Percentiles rank a stretch among this genome's conserved stretches.
phyloP scores from a whole-genome alignment of 1,140 invertebrate genomes.

The Vanessa tameamea region DNA sequence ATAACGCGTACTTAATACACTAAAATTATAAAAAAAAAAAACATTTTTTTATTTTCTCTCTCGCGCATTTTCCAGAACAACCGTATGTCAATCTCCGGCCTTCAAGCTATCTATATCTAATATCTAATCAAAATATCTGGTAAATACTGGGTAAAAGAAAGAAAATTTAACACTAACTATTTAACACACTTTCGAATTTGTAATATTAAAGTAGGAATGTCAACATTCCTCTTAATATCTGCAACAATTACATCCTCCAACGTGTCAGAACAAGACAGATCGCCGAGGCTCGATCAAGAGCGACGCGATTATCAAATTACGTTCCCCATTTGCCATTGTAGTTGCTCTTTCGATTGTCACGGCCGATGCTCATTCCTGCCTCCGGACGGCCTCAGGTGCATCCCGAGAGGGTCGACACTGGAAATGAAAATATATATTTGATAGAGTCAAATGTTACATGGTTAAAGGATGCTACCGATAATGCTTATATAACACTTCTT shows the following conservation, averaged over 20 bases:
- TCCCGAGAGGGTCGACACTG: conserved; percentile 45
- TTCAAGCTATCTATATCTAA: too few species aligned
- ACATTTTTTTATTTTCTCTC: too few species aligned
- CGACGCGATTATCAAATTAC: conserved; percentile 72
- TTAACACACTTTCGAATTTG: not conserved
- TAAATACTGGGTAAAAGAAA: too few species aligned
- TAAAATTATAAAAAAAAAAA: too few species aligned
- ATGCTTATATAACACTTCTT: too few species aligned
- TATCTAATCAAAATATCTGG: too few species aligned
- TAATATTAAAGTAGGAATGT: not conserved
- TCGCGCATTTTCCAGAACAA: too few species aligned
- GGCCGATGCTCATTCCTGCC: conserved; percentile 67
- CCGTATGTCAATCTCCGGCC: too few species aligned
- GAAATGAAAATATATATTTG: conserved; percentile 36
- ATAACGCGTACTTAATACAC: too few species aligned
- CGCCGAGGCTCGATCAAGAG: conserved; percentile 44
- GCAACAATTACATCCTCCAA: conserved; percentile 39
- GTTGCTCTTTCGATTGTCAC: conserved; percentile 74
- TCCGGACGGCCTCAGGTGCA: conserved; percentile 55
- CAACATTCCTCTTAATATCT: conserved; percentile 25
- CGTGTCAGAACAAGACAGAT: conserved; percentile 45
- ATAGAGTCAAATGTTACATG: too few species aligned
- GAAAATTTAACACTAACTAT: not conserved
- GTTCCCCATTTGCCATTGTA: conserved; percentile 50
- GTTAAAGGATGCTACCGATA: too few species aligned